Conservation (phyloP, 2,888 invertebrate genomes). For the Luperina nickerlii region DNA sequence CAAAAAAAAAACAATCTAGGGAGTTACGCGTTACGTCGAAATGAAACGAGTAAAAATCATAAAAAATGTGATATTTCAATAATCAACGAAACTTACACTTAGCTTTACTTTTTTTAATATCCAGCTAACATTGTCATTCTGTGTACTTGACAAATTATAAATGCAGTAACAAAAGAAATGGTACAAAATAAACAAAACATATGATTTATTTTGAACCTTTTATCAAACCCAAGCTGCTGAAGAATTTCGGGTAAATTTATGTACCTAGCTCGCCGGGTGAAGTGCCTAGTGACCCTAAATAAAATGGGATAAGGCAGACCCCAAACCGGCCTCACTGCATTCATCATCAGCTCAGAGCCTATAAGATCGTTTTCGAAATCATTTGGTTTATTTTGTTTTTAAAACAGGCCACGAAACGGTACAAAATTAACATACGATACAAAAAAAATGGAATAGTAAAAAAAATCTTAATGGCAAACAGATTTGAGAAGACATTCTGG, state of each 20-base stretch:
- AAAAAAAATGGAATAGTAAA: conserved; percentile 2
- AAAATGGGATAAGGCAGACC: neutral
- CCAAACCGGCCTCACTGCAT: neutral
- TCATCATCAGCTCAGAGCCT: neutral
- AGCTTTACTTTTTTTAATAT: conserved; percentile 26
- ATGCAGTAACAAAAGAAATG: conserved; percentile 3
- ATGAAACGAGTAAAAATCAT: conserved; percentile 20
- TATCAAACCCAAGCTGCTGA: neutral
- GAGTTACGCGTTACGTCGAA: conserved; percentile 4
- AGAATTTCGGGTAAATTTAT: neutral
- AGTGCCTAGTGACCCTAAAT: neutral
- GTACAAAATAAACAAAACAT: conserved; percentile 32
- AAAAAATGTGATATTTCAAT: conserved; percentile 34
- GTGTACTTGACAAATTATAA: conserved; percentile 19
- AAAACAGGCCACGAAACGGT: conserved; percentile 1
- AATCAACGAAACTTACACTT: conserved; percentile 39
- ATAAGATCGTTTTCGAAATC: neutral
- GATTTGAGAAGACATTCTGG: conserved; percentile 1
- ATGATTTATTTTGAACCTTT: conserved; percentile 14
- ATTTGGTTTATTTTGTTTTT: conserved; percentile 22
- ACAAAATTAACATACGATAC: conserved; percentile 6
- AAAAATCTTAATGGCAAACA: neutral
- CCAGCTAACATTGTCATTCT: conserved; percentile 32
- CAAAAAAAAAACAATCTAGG: neutral
- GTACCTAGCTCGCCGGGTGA: neutral